phyloP scores from a whole-genome alignment of 2,888 invertebrate species.

The Eugnorisma glareosa region DNA sequence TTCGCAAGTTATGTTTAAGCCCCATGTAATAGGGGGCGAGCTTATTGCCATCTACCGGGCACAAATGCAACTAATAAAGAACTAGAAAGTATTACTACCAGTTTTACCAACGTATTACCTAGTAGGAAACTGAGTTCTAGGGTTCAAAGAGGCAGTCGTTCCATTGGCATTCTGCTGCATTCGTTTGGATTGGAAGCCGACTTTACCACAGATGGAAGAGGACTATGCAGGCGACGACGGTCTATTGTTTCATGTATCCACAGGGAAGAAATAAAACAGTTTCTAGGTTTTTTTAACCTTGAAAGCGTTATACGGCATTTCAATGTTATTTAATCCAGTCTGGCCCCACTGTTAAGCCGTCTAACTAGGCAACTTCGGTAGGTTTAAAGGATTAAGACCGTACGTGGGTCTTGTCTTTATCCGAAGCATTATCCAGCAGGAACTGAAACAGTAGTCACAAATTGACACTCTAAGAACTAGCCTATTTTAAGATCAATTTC shows the following conservation, averaged over 20 bases:
- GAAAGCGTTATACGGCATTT: neutral
- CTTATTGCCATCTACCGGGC: too few species aligned
- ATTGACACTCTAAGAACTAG: neutral
- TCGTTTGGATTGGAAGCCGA: neutral
- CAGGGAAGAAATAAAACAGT: neutral
- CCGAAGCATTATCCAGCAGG: too few species aligned
- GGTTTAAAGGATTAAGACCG: slow-evolving; percentile 30
- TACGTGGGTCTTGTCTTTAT: slow-evolving; percentile 16
- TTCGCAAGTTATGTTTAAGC: too few species aligned
- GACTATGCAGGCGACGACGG: neutral
- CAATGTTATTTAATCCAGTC: slow-evolving; percentile 12
- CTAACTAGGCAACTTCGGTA: neutral
- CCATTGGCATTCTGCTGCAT: neutral
- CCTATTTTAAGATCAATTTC: slow-evolving; percentile 2
- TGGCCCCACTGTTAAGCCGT: neutral
- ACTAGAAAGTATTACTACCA: neutral
- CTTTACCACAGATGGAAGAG: neutral
- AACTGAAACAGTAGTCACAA: neutral
- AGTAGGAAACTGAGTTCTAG: neutral
- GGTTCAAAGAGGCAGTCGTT: neutral
- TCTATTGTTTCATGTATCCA: neutral
- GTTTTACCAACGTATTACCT: neutral
- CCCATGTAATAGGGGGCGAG: too few species aligned
- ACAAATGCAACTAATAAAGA: neutral
- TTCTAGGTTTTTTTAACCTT: neutral